A percentile compares a stretch with the other conserved stretches of the same genome.
phyloP scores from a whole-genome alignment of 2,797 vertebrate genomes.

The Florisuga fusca region DNA sequence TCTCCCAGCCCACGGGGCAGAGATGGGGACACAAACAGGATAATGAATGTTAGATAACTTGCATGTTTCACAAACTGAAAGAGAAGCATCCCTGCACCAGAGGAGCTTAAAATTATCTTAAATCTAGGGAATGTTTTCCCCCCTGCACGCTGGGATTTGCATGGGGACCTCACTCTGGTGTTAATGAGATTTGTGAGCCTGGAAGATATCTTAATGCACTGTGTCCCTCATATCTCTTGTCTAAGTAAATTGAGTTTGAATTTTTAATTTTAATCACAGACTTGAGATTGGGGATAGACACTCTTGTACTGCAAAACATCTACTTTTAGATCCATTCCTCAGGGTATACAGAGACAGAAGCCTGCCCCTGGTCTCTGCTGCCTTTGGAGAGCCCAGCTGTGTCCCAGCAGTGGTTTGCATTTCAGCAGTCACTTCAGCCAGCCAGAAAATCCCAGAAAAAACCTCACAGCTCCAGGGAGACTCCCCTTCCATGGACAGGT shows the following conservation, averaged over 20 bases:
- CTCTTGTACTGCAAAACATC: constrained; percentile 38
- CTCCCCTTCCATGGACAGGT: neutral
- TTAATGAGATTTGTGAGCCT: constrained; percentile 34
- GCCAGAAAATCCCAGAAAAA: neutral
- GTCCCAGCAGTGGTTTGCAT: accelerated
- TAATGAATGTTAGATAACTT: constrained; percentile 11
- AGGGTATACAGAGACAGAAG: neutral
- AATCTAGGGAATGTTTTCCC: neutral
- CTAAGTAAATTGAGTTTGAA: constrained; percentile 44
- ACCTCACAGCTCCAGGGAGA: accelerated
- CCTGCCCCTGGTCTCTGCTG: neutral
- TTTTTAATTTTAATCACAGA: constrained; percentile 52
- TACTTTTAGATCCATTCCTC: neutral
- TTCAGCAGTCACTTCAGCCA: neutral
- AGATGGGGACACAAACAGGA: constrained; percentile 29
- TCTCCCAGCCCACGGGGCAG: neutral
- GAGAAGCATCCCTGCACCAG: neutral
- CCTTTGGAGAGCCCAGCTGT: neutral
- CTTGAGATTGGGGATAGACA: constrained; percentile 9
- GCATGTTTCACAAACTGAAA: neutral
- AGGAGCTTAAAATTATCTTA: neutral
- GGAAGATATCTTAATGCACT: neutral
- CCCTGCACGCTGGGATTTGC: neutral
- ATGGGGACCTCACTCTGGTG: neutral
- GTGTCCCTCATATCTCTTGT: neutral